Evolutionary conservation across 2,113 vertebrate species (phyloP).

Genomic region (Cygnus atratus): DNA sequence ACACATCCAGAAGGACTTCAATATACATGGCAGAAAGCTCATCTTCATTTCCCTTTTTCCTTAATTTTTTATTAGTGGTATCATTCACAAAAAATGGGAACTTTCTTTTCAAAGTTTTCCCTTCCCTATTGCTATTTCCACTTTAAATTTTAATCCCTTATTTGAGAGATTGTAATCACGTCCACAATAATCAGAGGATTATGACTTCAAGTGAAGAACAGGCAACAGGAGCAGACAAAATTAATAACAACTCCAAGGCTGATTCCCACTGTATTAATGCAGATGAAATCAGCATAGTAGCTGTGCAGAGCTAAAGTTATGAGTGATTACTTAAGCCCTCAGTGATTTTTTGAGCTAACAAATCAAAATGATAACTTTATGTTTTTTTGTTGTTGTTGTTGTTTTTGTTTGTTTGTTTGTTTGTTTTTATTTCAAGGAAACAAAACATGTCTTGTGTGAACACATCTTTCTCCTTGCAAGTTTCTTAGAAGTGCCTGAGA

Average conservation of each 20-base stretch:
- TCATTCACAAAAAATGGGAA: neutral
- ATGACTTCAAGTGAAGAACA: neutral
- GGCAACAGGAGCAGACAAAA: neutral
- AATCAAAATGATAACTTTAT: neutral
- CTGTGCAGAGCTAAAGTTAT: neutral
- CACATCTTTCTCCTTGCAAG: rapidly evolving
- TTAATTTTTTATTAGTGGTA: neutral
- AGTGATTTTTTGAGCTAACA: neutral
- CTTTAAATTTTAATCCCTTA: neutral
- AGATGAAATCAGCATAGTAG: neutral
- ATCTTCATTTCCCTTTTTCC: neutral
- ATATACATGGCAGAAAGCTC: neutral
- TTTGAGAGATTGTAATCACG: neutral
- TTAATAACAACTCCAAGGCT: neutral
- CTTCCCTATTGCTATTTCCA: neutral
- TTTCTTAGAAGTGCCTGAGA: rapidly evolving
- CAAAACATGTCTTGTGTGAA: neutral
- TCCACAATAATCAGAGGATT: neutral
- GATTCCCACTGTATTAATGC: neutral
- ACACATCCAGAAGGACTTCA: neutral
- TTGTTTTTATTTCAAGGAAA: neutral
- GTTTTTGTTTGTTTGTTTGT: neutral
- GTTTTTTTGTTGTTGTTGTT: neutral
- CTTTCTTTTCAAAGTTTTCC: neutral
- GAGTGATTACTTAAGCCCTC: neutral